Percentiles rank a stretch among this genome's conserved stretches.
Conservation (phyloP, 2,888 invertebrate species). For the Brachyptera putata region DNA sequence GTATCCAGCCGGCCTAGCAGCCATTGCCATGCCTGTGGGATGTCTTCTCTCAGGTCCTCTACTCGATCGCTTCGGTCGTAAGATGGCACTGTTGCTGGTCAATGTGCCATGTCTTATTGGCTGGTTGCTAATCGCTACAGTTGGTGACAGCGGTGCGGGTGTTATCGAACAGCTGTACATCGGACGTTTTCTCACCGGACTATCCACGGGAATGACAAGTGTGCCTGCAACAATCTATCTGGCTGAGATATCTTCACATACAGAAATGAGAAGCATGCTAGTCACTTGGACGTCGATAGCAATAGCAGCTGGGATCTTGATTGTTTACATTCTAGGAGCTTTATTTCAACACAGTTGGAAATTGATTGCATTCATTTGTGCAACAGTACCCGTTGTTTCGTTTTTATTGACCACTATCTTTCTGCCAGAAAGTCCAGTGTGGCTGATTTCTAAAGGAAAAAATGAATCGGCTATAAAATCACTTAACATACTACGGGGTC, state of each 20-base stretch:
- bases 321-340: slow-evolving; percentile 51
- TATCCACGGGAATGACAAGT: slow-evolving; percentile 51
- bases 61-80: slow-evolving; percentile 52
- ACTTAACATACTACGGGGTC: slow-evolving; percentile 5
- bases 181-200: slow-evolving; percentile 44
- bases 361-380: slow-evolving; percentile 27
- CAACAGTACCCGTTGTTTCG: slow-evolving; percentile 38
- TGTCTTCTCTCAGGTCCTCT: slow-evolving; percentile 50
- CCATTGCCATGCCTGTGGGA: slow-evolving; percentile 53
- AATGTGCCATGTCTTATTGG: slow-evolving; percentile 50
- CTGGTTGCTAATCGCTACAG: slow-evolving; percentile 49
- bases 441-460: slow-evolving; percentile 49
- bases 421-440: slow-evolving; percentile 54
- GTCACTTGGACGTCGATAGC: slow-evolving; percentile 53
- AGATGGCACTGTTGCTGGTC: slow-evolving; percentile 46
- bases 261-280: slow-evolving; percentile 43
- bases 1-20: slow-evolving; percentile 51
- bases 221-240: slow-evolving; percentile 54
- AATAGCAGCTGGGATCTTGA: slow-evolving; percentile 51
- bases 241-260: slow-evolving; percentile 47
- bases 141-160: slow-evolving; percentile 37
- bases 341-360: slow-evolving; percentile 43
- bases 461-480: slow-evolving; percentile 44
- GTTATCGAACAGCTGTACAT: slow-evolving; percentile 34
- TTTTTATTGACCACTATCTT: slow-evolving; percentile 43